Evolutionary conservation across 92 coral and sea anemone species (phyloP).

Genomic region (Pocillopora grandis): DNA sequence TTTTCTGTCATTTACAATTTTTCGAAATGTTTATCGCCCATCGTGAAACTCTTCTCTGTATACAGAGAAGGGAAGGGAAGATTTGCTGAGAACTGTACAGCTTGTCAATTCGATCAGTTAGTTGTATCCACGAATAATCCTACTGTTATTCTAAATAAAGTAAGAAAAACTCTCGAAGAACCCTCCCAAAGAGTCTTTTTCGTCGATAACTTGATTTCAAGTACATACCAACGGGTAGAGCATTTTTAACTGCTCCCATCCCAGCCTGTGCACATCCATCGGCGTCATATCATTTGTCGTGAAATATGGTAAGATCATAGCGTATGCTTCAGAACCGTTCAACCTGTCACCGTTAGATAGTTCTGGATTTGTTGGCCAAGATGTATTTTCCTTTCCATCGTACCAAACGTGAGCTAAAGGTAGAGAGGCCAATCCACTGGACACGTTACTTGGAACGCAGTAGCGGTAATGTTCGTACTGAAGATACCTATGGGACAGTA

Average conservation of each 20-base stretch:
- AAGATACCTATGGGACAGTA: conserved; percentile 56
- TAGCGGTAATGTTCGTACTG: conserved; percentile 72
- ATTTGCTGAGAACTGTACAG: too few species aligned
- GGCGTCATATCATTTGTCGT: conserved; percentile 89
- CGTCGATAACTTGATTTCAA: neutral
- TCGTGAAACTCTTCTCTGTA: too few species aligned
- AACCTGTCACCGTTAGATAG: conserved; percentile 71
- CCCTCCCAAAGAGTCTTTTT: too few species aligned
- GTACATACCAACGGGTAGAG: conserved; percentile 87
- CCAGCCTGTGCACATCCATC: conserved; percentile 68
- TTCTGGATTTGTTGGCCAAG: conserved; percentile 76
- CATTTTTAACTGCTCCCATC: conserved; percentile 62
- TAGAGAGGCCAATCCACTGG: conserved; percentile 80
- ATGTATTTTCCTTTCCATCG: conserved; percentile 67
- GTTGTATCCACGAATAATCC: too few species aligned
- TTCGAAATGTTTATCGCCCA: too few species aligned
- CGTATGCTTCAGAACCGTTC: conserved; percentile 70
- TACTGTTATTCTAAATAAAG: neutral
- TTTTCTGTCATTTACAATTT: too few species aligned
- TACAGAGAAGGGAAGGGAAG: too few species aligned
- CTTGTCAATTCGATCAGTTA: too few species aligned
- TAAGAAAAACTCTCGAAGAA: too few species aligned
- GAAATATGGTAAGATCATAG: conserved; percentile 78
- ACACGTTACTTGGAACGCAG: conserved; percentile 81
- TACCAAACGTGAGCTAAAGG: conserved; percentile 83